Conservation (phyloP, 2,888 invertebrate genomes). For the Chloroclysta siterata region DNA sequence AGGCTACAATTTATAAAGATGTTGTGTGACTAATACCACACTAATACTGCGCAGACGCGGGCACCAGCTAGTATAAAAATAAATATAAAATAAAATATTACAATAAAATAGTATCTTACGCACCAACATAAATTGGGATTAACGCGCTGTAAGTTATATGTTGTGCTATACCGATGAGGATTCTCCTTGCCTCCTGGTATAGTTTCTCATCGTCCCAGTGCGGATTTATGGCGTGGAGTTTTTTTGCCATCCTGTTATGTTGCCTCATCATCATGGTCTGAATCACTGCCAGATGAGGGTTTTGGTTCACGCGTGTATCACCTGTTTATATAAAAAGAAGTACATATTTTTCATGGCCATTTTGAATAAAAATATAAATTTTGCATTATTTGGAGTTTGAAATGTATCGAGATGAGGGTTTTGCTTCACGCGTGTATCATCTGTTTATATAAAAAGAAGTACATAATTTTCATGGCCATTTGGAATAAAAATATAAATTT, state of each 20-base stretch:
- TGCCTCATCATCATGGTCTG: slow-evolving; percentile 65
- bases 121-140: slow-evolving; percentile 51
- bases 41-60: too few relatives aligned
- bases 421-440: slow-evolving; percentile 86
- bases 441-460: slow-evolving; percentile 55
- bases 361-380: too few relatives aligned
- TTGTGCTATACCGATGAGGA: slow-evolving; percentile 69
- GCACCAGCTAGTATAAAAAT: too few relatives aligned
- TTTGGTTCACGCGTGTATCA: slow-evolving; percentile 86
- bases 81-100: too few relatives aligned
- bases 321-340: slow-evolving; percentile 62
- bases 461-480: too few relatives aligned
- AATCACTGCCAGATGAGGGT: slow-evolving; percentile 85
- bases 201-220: slow-evolving; percentile 72
- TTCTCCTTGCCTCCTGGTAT: slow-evolving; percentile 68
- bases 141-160: slow-evolving; percentile 73
- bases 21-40: too few relatives aligned
- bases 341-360: too few relatives aligned
- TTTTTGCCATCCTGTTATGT: slow-evolving; percentile 33
- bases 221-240: slow-evolving; percentile 60
- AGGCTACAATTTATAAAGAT: too few relatives aligned
- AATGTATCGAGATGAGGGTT: slow-evolving; percentile 83
- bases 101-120: too few relatives aligned
- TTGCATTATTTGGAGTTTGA: too few relatives aligned
- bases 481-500: too few relatives aligned